Base-by-base conservation (phyloP, 2,888 invertebrate genomes). In the Hemaris fuciformis region DNA sequence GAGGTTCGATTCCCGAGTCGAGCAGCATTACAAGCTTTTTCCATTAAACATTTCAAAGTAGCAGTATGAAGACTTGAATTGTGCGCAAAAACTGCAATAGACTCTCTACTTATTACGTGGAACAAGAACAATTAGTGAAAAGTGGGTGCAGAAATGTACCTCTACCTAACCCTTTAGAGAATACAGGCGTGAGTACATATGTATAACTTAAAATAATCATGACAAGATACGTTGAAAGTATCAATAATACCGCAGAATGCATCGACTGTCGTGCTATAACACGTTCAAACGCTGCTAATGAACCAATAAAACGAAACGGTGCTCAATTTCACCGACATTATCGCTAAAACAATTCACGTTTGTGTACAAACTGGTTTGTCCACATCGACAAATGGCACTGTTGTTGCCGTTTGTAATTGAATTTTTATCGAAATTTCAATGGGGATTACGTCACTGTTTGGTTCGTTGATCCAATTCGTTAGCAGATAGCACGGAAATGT, bases 301-400 rank as follows among this genome's bases (percentile, higher is more conserved):
- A 46, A 46, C 23, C 46, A 20, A 53, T 31, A 31, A 48, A 31
- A 53, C 53, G 8, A 13, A 53, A 53, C 10, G 2, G 31, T 31
- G 27, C 10, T 25, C 53, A 53, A 53, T 45, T 65, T 66, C 62
- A 23, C 53, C 58, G 62, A 61, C 61, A 59, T 61, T 57, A 60
- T 48, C 23, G 15, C 25, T 13, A 38, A 38, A 38, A 48, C 45
- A 48, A n/a, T 48, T 48, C 53, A 31, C 53, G n/a, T 31, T 31
- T 31, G 53, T 53, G 15, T 27, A 15, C 18, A 18, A 53, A 53
- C 53, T 4, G 27, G 53, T 53, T 53, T 31, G 53, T 53, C 53
- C 8, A 53, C 53, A 27, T 18, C 53, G 15, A 43, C 27, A 31
- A 53, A 53, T 53, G 27, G 27, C 27, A 27, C 10, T 53, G 10